These are phyloP conservation scores for Zapornia atra DNA, from an alignment of 2,113 vertebrate genomes.

Conservation along the genomic window DNA sequence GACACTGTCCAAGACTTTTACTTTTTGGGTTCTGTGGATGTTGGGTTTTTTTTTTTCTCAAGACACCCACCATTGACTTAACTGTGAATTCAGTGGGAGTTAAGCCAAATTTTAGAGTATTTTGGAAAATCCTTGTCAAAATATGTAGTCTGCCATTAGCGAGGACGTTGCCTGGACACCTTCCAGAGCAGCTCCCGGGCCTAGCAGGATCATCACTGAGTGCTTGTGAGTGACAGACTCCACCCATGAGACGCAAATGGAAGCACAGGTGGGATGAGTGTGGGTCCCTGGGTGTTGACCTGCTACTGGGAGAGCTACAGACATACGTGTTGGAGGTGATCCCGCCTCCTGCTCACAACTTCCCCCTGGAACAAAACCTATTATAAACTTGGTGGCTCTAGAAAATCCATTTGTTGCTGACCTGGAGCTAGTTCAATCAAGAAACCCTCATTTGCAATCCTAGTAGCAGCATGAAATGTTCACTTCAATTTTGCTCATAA, in stretches of 20 bases:
- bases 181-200: slow-evolving; percentile 19
- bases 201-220: background rate
- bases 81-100: slow-evolving; percentile 43
- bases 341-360: background rate
- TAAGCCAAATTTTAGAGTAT: background rate
- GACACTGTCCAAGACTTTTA: background rate
- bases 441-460: background rate
- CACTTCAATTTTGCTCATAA: background rate
- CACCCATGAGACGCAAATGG: background rate
- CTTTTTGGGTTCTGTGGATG: background rate
- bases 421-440: background rate
- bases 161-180: background rate
- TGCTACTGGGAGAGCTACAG: accelerated
- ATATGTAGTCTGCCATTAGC: background rate
- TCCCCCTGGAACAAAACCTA: background rate
- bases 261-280: background rate
- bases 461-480: background rate
- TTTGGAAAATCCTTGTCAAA: slow-evolving; percentile 4
- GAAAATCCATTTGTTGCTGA: background rate
- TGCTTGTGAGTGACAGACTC: background rate
- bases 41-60: background rate
- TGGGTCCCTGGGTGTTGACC: background rate
- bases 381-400: background rate
- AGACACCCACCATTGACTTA: background rate
- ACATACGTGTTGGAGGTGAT: accelerated